These are phyloP conservation scores for Diplazon laetatorius DNA, from an alignment of 2,888 invertebrate genomes.

Conservation along the genomic window DNA sequence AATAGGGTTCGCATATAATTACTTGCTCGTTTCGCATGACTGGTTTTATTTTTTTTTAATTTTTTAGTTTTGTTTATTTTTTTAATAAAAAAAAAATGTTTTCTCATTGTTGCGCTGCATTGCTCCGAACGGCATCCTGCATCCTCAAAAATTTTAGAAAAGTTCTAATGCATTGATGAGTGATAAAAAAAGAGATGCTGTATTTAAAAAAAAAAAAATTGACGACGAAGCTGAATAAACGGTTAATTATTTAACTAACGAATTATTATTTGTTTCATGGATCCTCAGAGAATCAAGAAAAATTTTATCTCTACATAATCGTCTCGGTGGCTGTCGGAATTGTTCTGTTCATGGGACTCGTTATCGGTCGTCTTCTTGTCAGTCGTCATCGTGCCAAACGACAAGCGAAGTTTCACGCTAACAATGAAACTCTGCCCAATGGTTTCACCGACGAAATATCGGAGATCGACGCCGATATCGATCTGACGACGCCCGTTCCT, in stretches of 20 bases:
- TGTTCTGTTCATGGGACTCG: slow-evolving; percentile 88
- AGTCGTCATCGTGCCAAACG: slow-evolving; percentile 86
- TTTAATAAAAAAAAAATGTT: neutral
- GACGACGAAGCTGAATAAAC: no score
- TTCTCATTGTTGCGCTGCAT: slow-evolving; percentile 48
- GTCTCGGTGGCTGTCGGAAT: slow-evolving; percentile 89
- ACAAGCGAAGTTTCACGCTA: slow-evolving; percentile 88
- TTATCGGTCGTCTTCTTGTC: slow-evolving; percentile 88
- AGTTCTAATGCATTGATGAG: slow-evolving; percentile 23
- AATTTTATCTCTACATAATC: slow-evolving; percentile 92
- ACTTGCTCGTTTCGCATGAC: slow-evolving; percentile 61
- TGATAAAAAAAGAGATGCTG: slow-evolving; percentile 14
- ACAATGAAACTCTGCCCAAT: slow-evolving; percentile 90
- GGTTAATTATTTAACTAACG: neutral
- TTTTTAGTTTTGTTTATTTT: neutral
- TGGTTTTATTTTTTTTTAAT: slow-evolving; percentile 37
- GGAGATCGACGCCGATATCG: slow-evolving; percentile 92
- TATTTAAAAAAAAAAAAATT: neutral
- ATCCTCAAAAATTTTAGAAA: slow-evolving; percentile 31
- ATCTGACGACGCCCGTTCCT: slow-evolving; percentile 88
- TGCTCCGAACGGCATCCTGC: slow-evolving; percentile 56
- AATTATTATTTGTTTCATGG: slow-evolving; percentile 3
- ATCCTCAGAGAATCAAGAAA: slow-evolving; percentile 89
- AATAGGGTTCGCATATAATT: slow-evolving; percentile 28
- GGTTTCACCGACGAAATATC: slow-evolving; percentile 94